phyloP scores from a whole-genome alignment of 2,888 invertebrate species.

The Cephus sareptanus region DNA sequence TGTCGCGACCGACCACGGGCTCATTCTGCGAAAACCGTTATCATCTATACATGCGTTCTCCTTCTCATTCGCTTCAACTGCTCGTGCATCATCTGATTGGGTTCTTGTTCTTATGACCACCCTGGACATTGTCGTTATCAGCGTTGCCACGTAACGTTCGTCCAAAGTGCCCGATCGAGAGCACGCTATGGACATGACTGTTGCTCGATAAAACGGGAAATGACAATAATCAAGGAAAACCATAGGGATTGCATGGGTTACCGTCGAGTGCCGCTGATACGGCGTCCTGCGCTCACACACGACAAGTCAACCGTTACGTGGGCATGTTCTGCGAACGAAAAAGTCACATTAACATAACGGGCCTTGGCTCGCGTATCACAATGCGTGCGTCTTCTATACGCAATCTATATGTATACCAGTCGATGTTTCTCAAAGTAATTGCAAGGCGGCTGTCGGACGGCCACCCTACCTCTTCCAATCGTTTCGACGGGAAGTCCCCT shows the following conservation, averaged over 20 bases:
- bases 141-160: neutral
- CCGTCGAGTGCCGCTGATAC: slow-evolving; percentile 37
- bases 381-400: slow-evolving; percentile 19
- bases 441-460: too few species aligned
- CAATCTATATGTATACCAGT: neutral
- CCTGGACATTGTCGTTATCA: too few species aligned
- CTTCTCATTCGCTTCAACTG: too few species aligned
- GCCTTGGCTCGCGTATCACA: slow-evolving; percentile 34
- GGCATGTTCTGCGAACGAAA: slow-evolving; percentile 50
- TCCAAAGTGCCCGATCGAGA: neutral
- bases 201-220: neutral
- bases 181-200: slow-evolving; percentile 3
- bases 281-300: slow-evolving; percentile 47
- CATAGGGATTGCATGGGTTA: neutral
- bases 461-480: too few species aligned
- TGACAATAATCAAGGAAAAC: slow-evolving; percentile 3
- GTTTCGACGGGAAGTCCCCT: too few species aligned
- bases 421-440: too few species aligned
- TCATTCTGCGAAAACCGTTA: too few species aligned
- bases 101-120: too few species aligned
- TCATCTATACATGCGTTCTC: too few species aligned
- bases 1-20: too few species aligned
- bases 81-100: too few species aligned
- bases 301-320: slow-evolving; percentile 61
- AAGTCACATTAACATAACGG: slow-evolving; percentile 64